Conservation (phyloP, 2,888 invertebrate species). For the Trichacis sp. region DNA sequence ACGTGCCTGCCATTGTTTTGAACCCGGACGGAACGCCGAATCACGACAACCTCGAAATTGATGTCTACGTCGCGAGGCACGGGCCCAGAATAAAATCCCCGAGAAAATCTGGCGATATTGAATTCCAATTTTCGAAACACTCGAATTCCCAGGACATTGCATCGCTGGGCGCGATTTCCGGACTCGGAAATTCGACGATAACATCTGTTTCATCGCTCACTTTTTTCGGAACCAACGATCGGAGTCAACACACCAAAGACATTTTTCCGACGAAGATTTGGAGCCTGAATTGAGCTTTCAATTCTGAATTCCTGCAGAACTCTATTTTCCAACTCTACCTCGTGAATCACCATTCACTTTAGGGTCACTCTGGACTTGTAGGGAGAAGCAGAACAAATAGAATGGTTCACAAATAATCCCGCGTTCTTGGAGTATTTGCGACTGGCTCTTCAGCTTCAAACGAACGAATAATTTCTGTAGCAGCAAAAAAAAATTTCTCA, state of each 20-base stretch:
- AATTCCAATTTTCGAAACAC: background rate
- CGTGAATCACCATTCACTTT: background rate
- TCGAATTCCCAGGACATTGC: background rate
- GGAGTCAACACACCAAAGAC: too few species aligned
- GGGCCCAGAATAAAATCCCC: slow-evolving; percentile 79
- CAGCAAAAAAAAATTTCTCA: too few species aligned
- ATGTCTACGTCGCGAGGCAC: slow-evolving; percentile 89
- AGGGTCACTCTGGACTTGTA: background rate
- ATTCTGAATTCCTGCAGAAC: too few species aligned
- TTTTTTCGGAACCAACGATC: too few species aligned
- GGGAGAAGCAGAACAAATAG: background rate
- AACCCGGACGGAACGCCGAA: slow-evolving; percentile 91
- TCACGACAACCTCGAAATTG: slow-evolving; percentile 84
- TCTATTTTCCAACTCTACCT: background rate
- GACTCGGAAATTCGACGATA: too few species aligned
- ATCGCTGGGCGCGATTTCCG: too few species aligned
- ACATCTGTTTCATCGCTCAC: too few species aligned
- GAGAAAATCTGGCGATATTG: background rate
- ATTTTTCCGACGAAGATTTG: too few species aligned
- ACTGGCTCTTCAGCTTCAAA: background rate
- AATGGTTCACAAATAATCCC: background rate
- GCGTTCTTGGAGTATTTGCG: background rate
- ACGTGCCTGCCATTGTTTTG: slow-evolving; percentile 90
- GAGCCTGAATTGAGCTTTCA: too few species aligned
- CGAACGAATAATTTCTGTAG: too few species aligned